Base-by-base conservation (phyloP, 2,797 vertebrate species). In the Phylloscopus collybita region DNA sequence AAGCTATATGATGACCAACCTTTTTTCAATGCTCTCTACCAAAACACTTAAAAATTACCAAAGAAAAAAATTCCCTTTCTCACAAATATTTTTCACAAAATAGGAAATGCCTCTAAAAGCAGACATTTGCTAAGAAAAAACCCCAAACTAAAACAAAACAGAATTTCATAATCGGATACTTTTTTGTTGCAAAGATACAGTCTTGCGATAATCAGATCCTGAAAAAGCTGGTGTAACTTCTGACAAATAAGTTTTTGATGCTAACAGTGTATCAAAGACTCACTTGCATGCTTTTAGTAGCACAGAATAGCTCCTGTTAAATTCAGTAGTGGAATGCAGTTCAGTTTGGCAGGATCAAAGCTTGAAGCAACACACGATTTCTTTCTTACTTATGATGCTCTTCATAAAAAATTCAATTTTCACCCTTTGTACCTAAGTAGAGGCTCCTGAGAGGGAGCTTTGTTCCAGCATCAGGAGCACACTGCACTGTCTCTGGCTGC, bases 401-500 rank as follows among this genome's bases (percentile, higher is more conserved):
- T 73, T 91, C 65, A 71, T 74, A 71, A 93, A 95, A 74, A 13
- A 67, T 82, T 78, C 14, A 5, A 9, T 66, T 92, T 89, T 71
- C 69, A 53, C 78, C 50, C 42, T 88, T 80, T 91, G 66, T 32
- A 30, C 2, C 0, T 40, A 36, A 74, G 45, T 11, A 56, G 26
- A 87, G 49, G 27, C 74, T 93, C 69, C 69, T 83, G 79, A 86
- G 81, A 82, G 40, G 34, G 5, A 59, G 26, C 61, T 96, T 88
- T 93, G 42, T 90, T 84, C 85, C 70, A 82, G 10, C 38, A 80
- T 26, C 67, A 73, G 84, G 56, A 74, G 21, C 36, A 15, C 18
- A 23, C 56, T 66, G 5, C 14, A 6, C 34, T 64, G 19, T 49
- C 51, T 57, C 71, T 82, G 32, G 50, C 4, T 83, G 82, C 45